Base-by-base conservation (phyloP, 2,113 vertebrate genomes). In the Anarhynchus alexandrinus region DNA sequence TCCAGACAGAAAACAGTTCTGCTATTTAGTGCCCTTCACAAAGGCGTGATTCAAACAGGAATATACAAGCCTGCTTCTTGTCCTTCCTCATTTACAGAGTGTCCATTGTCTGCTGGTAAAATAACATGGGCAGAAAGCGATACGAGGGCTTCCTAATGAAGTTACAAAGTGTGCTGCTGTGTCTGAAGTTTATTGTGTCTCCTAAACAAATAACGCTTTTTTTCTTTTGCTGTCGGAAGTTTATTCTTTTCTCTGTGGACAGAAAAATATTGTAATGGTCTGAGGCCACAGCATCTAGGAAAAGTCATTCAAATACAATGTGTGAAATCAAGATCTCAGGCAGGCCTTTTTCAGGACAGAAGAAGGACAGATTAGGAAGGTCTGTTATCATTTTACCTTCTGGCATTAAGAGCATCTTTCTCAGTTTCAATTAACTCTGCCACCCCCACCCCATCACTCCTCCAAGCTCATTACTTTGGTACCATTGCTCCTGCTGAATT, bases 151-250 rank as follows among this genome's bases (percentile, higher is more conserved):
- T 93, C 21, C 55, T 94, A 82, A 91, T 94, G 82, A 94, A 93
- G 62, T 91, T 90, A 47, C 93, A 94, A 83, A 90, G 89, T 92
- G 84, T 90, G 90, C 93, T 97, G 94, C 92, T 96, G 94, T 96
- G 72, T 93, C 94, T 71, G 61, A 89, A 88, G 90, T 81, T 95
- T 96, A 94, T 90, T 97, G 77, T 95, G 88, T 81, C 87, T 98
- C 97, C 97, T 95, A 94, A 97, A 97, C 97, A 98, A 98, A 98
- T 96, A 93, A 96, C 74, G 91, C 94, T 62, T 95, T 97, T 78
- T 97, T 95, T 57, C 81, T 82, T 67, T 94, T 81, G 94, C 86
- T 95, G 92, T 95, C 76, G 61, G 97, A 98, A 95, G 97, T 95
- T 90, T 81, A 86, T 89, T 89, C 55, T 96, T 90, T 59, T 11